phyloP scores from a whole-genome alignment of 2,113 vertebrate species.

The Crotalus viridis region DNA sequence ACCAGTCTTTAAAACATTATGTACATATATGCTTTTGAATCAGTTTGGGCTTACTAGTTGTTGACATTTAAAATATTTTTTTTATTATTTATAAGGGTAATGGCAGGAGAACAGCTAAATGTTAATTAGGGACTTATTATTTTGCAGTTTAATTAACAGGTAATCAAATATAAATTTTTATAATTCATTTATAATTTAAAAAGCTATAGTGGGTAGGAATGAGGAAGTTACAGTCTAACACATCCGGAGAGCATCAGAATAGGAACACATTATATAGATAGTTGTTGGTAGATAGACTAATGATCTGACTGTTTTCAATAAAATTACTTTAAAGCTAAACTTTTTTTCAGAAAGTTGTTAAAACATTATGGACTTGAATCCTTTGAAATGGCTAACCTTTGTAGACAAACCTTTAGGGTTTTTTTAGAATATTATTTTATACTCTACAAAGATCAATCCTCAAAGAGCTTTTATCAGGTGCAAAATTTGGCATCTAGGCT shows the following conservation, averaged over 20 bases:
- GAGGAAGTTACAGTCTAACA: background rate
- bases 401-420: background rate
- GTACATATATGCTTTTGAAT: constrained; percentile 59
- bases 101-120: background rate
- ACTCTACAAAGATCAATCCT: background rate
- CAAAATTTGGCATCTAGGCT: background rate
- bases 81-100: constrained; percentile 4
- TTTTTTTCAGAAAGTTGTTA: background rate
- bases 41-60: constrained; percentile 51
- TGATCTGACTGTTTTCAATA: background rate
- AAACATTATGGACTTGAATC: background rate
- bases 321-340: background rate
- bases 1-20: constrained; percentile 53
- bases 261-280: background rate
- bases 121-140: background rate
- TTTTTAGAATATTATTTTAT: background rate
- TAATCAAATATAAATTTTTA: background rate
- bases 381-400: background rate
- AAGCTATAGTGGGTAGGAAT: background rate
- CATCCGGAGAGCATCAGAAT: background rate
- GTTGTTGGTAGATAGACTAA: background rate
- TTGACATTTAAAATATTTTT: constrained; percentile 46
- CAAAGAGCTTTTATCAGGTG: background rate
- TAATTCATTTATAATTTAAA: background rate
- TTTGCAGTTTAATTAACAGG: background rate